Evolutionary conservation across 2,888 invertebrate genomes (phyloP).

Genomic region (Prosopocoilus inquinatus): DNA sequence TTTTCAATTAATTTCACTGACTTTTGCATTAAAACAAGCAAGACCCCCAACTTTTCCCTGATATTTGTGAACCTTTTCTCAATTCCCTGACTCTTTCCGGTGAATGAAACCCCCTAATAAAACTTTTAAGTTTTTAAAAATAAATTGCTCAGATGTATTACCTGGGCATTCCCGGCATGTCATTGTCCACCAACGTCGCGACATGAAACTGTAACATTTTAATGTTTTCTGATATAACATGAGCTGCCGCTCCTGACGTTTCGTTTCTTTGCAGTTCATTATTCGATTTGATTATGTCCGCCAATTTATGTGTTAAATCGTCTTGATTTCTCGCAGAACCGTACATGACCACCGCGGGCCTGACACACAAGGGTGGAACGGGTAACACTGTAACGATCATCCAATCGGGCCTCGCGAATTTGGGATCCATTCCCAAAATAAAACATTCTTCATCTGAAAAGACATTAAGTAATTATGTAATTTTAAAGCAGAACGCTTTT

Average conservation of each 20-base stretch:
- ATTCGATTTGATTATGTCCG: constrained; percentile 98
- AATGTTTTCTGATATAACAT: constrained; percentile 94
- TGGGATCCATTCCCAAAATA: constrained; percentile 94
- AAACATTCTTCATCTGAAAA: constrained; percentile 88
- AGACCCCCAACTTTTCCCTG: too few relatives aligned
- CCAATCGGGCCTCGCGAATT: constrained; percentile 98
- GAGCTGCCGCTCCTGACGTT: constrained; percentile 94
- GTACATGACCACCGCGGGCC: constrained; percentile 98
- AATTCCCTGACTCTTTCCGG: too few relatives aligned
- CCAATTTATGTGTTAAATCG: constrained; percentile 97
- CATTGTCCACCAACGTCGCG: constrained; percentile 97
- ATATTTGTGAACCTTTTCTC: too few relatives aligned
- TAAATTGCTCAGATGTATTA: too few relatives aligned
- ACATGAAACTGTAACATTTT: constrained; percentile 98
- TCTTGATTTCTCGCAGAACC: constrained; percentile 99
- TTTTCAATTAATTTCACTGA: too few relatives aligned
- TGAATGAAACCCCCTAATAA: too few relatives aligned
- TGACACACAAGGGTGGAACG: constrained; percentile 92
- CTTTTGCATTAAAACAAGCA: too few relatives aligned
- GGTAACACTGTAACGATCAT: constrained; percentile 98
- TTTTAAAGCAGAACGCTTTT: too few relatives aligned
- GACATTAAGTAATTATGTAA: too few relatives aligned
- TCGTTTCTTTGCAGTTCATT: constrained; percentile 95
- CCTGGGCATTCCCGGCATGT: constrained; percentile 96
- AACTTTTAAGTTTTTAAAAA: too few relatives aligned